Evolutionary conservation across 2,797 vertebrate genomes (phyloP), one percentile per base, ranked within the genome.

Genomic region (Argya squamiceps): DNA sequence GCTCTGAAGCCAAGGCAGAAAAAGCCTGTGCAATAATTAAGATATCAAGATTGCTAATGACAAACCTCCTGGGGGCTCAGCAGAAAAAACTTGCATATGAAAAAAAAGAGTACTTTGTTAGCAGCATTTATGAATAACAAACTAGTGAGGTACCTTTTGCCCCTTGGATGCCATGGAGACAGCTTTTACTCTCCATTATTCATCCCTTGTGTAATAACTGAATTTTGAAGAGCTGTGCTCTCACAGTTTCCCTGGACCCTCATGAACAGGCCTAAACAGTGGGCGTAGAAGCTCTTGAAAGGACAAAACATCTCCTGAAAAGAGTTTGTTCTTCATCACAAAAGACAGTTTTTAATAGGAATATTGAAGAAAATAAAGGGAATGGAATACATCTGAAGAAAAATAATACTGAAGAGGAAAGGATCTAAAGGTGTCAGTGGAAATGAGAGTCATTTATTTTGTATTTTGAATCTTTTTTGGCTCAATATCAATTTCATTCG

Each of bases 61-160:
- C 44, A 90, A 89, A 86, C 83, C 60, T 88, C 52, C 36, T n/a
- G 75, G 29, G 77, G 77, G 36, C 63, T 92, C 85, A 34, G 34
- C 60, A 92, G 73, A 65, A 83, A 82, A 77, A 92, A 10, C n/a
- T 50, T 78, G 30, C 30, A 22, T 39, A 16, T 32, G 7, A 47
- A 50, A 67, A 60, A 70, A 60, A 44, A 58, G 30, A 50, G 11
- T 56, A 47, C 18, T 94, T 84, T 79, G 63, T 94, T 91, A 55
- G 27, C 59, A 93, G 49, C 52, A 50, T 85, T 93, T 95, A 49
- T 92, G 83, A 97, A 87, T 91, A 92, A 74, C 81, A 96, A 91
- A 63, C 71, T 56, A 46, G 36, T 2, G 39, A 94, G 81, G 62
- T 39, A 71, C 36, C 70, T 84, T 91, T 91, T 89, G 89, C 81